Percentiles rank a stretch among this genome's conserved stretches.
Evolutionary conservation across 2,888 invertebrate species (phyloP).

Genomic region (Cheilosia scutellata): DNA sequence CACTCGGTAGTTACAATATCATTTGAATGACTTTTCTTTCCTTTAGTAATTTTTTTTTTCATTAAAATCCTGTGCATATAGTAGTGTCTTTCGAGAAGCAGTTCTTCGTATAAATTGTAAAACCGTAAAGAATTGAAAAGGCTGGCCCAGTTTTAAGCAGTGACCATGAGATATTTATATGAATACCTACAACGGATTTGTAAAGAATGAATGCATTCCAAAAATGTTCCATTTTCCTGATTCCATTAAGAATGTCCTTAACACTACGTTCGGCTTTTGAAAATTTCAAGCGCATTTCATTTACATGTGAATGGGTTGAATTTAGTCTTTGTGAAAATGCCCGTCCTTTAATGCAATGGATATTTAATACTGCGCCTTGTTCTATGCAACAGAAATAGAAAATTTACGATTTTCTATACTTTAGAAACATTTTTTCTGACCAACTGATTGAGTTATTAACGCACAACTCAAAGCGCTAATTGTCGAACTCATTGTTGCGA

Average conservation of each 20-base stretch:
- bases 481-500: no score
- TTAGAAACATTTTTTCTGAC: no score
- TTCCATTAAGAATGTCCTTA: not conserved
- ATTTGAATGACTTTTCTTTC: conserved; percentile 22
- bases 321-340: no score
- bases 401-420: no score
- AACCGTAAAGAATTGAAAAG: conserved; percentile 8
- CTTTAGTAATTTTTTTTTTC: not conserved
- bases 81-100: not conserved
- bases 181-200: not conserved
- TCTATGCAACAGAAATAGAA: no score
- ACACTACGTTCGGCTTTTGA: not conserved
- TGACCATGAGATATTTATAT: conserved; percentile 27
- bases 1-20: conserved; percentile 23
- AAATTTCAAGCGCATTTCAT: not conserved
- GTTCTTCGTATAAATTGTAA: conserved; percentile 3
- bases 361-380: no score
- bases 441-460: no score
- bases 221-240: not conserved
- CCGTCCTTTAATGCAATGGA: no score
- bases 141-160: conserved; percentile 16
- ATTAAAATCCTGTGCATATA: conserved; percentile 23
- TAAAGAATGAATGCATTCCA: not conserved
- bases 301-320: not conserved
- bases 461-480: no score